Evolutionary conservation across 2,797 vertebrate genomes (phyloP).

Genomic region (Odontamblyopus rebecca): DNA sequence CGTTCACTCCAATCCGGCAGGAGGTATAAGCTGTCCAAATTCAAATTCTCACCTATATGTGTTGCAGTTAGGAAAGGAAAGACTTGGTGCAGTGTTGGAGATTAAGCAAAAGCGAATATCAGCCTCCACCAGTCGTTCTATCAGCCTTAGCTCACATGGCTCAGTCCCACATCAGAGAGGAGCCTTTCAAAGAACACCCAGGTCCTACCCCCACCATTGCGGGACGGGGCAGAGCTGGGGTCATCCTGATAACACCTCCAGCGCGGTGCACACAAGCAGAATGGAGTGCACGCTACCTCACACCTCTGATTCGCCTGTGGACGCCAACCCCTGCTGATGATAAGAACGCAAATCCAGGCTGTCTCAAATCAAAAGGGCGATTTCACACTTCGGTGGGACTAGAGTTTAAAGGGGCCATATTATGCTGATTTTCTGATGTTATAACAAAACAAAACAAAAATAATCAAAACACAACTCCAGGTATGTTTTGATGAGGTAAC

Average conservation of each 20-base stretch:
- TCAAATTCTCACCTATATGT: background rate
- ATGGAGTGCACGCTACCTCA: slow-evolving; percentile 16
- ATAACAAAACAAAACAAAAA: no score
- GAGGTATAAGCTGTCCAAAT: background rate
- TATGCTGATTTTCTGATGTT: no score
- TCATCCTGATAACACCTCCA: slow-evolving; percentile 52
- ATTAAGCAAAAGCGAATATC: slow-evolving; percentile 29
- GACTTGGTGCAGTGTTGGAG: slow-evolving; percentile 2
- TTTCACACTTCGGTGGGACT: slow-evolving; percentile 31
- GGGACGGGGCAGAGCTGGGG: slow-evolving; percentile 18
- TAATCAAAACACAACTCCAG: no score
- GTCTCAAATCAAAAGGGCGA: slow-evolving; percentile 42
- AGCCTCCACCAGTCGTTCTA: slow-evolving; percentile 33
- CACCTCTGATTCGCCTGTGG: slow-evolving; percentile 43
- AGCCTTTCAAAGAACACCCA: slow-evolving; percentile 36
- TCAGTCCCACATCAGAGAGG: slow-evolving; percentile 49
- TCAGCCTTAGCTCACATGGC: slow-evolving; percentile 30
- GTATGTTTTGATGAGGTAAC: no score
- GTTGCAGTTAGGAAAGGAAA: background rate
- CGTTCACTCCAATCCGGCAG: background rate
- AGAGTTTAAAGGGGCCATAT: background rate
- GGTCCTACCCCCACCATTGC: background rate
- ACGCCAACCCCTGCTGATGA: slow-evolving; percentile 23
- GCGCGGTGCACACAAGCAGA: slow-evolving; percentile 5
- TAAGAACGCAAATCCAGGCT: slow-evolving; percentile 35